These are phyloP conservation scores for Platynereis dumerilii DNA, from an alignment of 2,888 invertebrate genomes.

Conservation along the genomic window DNA sequence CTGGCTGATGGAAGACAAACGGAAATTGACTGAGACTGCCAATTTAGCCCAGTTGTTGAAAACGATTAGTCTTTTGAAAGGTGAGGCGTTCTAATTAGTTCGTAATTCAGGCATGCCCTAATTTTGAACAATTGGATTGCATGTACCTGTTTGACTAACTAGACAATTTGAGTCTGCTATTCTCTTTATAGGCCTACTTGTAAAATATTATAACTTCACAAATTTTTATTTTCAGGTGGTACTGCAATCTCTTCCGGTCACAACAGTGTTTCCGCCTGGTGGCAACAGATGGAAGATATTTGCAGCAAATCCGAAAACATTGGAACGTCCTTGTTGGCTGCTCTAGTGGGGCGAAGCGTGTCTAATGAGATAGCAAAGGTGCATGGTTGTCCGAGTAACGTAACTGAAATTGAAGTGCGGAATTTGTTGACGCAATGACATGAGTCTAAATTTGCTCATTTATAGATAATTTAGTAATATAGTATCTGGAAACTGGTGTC, in stretches of 20 bases:
- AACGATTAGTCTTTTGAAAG: conserved; percentile 66
- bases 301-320: conserved; percentile 78
- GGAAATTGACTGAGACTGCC: conserved; percentile 42
- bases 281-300: conserved; percentile 78
- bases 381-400: neutral
- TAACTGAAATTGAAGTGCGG: too few species aligned
- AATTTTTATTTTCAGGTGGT: conserved; percentile 46
- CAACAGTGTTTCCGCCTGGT: conserved; percentile 80
- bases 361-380: conserved; percentile 61
- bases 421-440: too few species aligned
- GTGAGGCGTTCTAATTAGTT: conserved; percentile 32
- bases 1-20: conserved; percentile 53
- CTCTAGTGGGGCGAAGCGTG: conserved; percentile 82
- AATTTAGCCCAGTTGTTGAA: conserved; percentile 52
- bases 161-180: too few species aligned
- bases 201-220: neutral
- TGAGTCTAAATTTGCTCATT: too few species aligned
- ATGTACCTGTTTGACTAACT: too few species aligned
- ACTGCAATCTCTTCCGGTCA: conserved; percentile 72
- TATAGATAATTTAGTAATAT: too few species aligned
- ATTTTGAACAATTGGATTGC: too few species aligned
- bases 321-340: conserved; percentile 80
- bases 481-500: too few species aligned
- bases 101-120: too few species aligned
- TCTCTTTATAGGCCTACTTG: too few species aligned